Evolutionary conservation across 2,113 vertebrate genomes (phyloP).

Genomic region (Neofelis nebulosa): DNA sequence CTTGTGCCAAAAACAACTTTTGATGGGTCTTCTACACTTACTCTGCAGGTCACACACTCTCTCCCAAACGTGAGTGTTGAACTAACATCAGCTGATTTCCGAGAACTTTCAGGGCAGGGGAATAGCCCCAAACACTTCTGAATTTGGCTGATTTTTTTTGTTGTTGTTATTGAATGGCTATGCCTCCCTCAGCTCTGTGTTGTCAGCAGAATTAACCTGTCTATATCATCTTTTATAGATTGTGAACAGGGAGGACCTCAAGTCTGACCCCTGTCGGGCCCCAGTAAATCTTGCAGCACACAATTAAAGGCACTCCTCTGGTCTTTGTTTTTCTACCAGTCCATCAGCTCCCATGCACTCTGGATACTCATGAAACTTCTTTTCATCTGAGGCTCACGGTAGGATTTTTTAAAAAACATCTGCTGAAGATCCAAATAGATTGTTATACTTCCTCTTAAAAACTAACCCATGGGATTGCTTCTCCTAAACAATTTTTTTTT

Average conservation of each 20-base stretch:
- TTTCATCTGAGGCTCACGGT: slow-evolving; percentile 29
- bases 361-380: slow-evolving; percentile 12
- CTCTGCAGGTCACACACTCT: slow-evolving; percentile 22
- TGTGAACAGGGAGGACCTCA: slow-evolving; percentile 13
- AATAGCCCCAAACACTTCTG: slow-evolving; percentile 18
- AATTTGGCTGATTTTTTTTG: not conserved
- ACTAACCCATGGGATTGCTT: not conserved
- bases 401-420: slow-evolving; percentile 9
- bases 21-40: slow-evolving; percentile 54
- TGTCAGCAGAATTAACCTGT: slow-evolving; percentile 49
- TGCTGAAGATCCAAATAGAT: not conserved
- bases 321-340: slow-evolving; percentile 17
- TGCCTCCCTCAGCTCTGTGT: slow-evolving; percentile 11
- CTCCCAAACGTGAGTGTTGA: slow-evolving; percentile 17
- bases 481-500: not conserved
- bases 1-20: slow-evolving; percentile 70
- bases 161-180: not conserved
- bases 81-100: slow-evolving; percentile 11
- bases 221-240: slow-evolving; percentile 52
- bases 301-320: slow-evolving; percentile 36
- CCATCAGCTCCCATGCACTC: not conserved
- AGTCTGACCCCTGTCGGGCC: not conserved
- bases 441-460: not conserved
- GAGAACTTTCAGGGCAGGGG: not conserved
- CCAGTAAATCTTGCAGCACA: slow-evolving; percentile 37